Conservation (phyloP, 2,888 invertebrate genomes). For the Dugesia japonica region DNA sequence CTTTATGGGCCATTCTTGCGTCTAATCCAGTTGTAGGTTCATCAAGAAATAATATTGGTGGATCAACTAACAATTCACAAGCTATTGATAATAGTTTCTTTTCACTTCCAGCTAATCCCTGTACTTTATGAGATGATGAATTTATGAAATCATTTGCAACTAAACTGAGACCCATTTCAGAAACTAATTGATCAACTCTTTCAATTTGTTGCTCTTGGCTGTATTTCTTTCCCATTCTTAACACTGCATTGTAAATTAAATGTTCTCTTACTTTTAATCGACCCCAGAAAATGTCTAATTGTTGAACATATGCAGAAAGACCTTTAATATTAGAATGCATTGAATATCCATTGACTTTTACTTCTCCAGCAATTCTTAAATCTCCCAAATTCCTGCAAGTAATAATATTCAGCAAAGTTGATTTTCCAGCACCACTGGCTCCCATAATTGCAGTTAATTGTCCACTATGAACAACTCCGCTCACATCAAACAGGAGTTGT, state of each 20-base stretch:
- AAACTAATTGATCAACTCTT: constrained; percentile 24
- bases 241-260: constrained; percentile 22
- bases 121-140: constrained; percentile 49
- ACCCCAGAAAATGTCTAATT: constrained; percentile 28
- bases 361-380: constrained; percentile 20
- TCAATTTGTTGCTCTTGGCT: neutral
- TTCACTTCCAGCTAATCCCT: constrained; percentile 70
- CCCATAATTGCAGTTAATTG: constrained; percentile 25
- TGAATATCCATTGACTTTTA: constrained; percentile 24
- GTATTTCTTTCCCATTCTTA: constrained; percentile 29
- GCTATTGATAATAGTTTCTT: constrained; percentile 84
- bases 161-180: neutral
- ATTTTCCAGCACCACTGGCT: constrained; percentile 34
- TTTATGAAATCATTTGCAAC: constrained; percentile 16
- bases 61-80: constrained; percentile 21
- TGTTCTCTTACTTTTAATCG: constrained; percentile 29
- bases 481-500: constrained; percentile 24
- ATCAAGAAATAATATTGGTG: constrained; percentile 22
- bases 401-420: constrained; percentile 31
- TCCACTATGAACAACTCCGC: constrained; percentile 24
- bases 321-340: constrained; percentile 27
- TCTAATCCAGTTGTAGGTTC: constrained; percentile 30
- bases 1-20: constrained; percentile 22
- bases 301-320: constrained; percentile 31
- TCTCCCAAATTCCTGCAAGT: constrained; percentile 30